Evolutionary conservation across 2,113 vertebrate genomes (phyloP).

Genomic region (Scopus umbretta): DNA sequence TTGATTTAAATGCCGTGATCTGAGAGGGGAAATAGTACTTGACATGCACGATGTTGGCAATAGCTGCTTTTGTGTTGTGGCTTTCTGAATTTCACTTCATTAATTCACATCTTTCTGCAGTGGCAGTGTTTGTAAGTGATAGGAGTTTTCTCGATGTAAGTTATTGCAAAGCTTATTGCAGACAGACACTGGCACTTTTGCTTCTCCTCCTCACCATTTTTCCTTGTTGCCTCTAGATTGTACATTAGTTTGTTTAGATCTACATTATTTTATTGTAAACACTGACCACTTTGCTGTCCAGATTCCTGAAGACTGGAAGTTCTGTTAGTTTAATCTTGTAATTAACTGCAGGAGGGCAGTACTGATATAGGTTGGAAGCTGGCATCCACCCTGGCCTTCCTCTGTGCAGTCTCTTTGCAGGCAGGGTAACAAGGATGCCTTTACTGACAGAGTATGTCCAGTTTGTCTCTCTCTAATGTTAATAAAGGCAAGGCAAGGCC

Average conservation of each 20-base stretch:
- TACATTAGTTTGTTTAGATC: neutral
- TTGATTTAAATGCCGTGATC: neutral
- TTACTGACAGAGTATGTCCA: neutral
- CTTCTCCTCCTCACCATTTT: neutral
- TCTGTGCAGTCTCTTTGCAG: neutral
- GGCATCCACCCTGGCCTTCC: neutral
- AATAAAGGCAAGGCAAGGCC: neutral
- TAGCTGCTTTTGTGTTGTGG: neutral
- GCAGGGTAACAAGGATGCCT: neutral
- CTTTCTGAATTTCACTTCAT: neutral
- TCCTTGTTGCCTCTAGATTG: neutral
- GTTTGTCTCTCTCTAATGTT: neutral
- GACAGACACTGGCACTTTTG: neutral
- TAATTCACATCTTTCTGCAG: neutral
- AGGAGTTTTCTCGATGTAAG: neutral
- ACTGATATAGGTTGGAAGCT: neutral
- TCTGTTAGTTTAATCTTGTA: neutral
- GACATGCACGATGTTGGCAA: neutral
- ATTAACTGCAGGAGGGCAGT: neutral
- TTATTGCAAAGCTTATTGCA: neutral
- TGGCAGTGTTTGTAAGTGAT: neutral
- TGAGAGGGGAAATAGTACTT: neutral
- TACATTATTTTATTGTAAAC: neutral
- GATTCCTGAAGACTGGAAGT: neutral
- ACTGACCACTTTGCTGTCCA: neutral